These are phyloP conservation scores for Thereva unica DNA, from an alignment of 2,888 invertebrate genomes.

Conservation along the genomic window DNA sequence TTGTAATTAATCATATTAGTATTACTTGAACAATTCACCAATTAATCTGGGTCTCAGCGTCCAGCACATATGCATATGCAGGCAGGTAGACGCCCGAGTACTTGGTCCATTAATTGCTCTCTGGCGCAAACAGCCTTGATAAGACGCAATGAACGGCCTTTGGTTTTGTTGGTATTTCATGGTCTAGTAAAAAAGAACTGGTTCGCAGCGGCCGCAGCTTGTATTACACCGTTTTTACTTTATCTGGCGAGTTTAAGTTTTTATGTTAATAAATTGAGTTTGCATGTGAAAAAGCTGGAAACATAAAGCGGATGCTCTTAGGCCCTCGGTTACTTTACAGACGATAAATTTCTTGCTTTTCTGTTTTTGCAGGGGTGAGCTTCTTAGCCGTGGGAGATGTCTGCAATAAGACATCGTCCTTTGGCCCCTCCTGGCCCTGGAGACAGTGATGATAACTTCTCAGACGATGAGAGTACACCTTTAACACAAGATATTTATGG, in stretches of 20 bases:
- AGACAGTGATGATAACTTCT: conserved; percentile 75
- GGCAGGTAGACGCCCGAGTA: neutral
- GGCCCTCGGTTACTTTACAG: neutral
- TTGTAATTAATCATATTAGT: too few relatives aligned
- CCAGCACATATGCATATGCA: neutral
- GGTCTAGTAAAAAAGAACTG: conserved; percentile 21
- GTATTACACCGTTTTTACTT: neutral
- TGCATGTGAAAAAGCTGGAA: too few relatives aligned
- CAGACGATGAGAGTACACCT: conserved; percentile 86
- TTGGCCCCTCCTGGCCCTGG: conserved; percentile 59
- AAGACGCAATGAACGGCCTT: conserved; percentile 5
- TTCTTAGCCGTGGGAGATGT: conserved; percentile 56
- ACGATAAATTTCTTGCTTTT: conserved; percentile 1
- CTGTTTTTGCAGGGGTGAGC: conserved; percentile 5
- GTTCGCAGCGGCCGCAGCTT: neutral
- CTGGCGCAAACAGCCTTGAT: conserved; percentile 6
- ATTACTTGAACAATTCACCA: too few relatives aligned
- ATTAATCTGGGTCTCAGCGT: neutral
- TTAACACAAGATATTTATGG: conserved; percentile 87
- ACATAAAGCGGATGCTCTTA: too few relatives aligned
- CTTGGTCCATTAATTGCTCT: conserved; percentile 5
- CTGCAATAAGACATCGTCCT: conserved; percentile 68
- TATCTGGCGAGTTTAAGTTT: neutral
- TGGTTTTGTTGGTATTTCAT: conserved; percentile 18
- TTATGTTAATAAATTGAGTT: neutral